phyloP scores from a whole-genome alignment of 2,113 vertebrate species.

The Chaetodon trifascialis region DNA sequence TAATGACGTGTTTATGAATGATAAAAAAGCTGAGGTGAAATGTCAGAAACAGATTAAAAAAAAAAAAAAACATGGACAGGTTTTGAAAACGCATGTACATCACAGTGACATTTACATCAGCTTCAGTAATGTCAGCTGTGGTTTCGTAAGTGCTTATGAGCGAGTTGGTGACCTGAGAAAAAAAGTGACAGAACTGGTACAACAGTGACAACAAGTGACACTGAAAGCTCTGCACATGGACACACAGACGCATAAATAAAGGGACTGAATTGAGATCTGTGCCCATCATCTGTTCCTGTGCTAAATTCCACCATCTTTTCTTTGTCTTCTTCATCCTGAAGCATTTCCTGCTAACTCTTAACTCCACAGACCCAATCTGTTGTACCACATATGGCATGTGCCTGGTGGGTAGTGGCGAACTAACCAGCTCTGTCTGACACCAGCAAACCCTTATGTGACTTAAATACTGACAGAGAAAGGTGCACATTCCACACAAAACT shows the following conservation, averaged over 20 bases:
- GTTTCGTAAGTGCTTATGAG: slow-evolving; percentile 24
- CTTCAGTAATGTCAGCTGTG: slow-evolving; percentile 2
- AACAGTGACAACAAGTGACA: slow-evolving; percentile 24
- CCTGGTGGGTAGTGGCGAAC: neutral
- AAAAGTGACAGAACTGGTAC: slow-evolving; percentile 38
- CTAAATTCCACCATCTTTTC: neutral
- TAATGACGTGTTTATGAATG: slow-evolving; percentile 12
- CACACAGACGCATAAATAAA: slow-evolving; percentile 3
- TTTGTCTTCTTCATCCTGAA: neutral
- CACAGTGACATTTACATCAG: slow-evolving; percentile 16
- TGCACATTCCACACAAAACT: neutral
- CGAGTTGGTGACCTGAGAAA: slow-evolving; percentile 37
- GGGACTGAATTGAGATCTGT: slow-evolving; percentile 10
- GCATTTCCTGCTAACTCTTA: neutral
- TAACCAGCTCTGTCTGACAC: neutral
- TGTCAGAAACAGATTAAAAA: slow-evolving; percentile 4
- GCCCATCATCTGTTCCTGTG: neutral
- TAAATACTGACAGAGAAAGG: neutral
- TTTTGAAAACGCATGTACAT: slow-evolving; percentile 13
- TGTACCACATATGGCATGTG: neutral
- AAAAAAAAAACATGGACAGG: neutral
- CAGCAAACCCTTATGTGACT: neutral
- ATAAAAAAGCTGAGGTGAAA: slow-evolving; percentile 9
- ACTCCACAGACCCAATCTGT: neutral
- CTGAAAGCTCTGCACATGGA: slow-evolving; percentile 22